Evolutionary conservation across 2,113 vertebrate genomes (phyloP), one percentile per base, ranked within the genome.

Genomic region (Limnothrissa miodon): DNA sequence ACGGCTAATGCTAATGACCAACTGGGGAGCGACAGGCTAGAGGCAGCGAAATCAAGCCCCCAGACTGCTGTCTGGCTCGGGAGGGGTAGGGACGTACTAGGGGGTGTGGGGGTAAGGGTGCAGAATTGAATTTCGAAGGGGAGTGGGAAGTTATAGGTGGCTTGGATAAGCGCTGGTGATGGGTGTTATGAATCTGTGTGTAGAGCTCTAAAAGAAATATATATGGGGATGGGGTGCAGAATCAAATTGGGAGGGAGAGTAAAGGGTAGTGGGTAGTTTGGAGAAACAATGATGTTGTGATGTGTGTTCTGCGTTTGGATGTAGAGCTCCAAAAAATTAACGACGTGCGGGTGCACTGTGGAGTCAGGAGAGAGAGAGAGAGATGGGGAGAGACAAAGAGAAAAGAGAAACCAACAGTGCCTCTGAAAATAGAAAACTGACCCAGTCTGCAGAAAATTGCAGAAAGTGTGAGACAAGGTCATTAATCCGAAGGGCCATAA

Each of bases 391-490:
- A 36, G 29, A 88, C 91, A 90, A 92, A 91, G 86, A 89, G 92
- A 89, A 90, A 92, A 90, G 66, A 83, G 90, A 91, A 91, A 86
- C 85, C 89, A 90, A 89, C 59, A 90, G 83, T 45, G 39, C 53
- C 88, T 93, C 90, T 90, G n/a, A 25, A 62, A 62, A 86, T 88
- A 91, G 89, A 92, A 53, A 56, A 44, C 45, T 45, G 80, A 82
- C 80, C 80, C 46, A 82, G 48, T 62, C 39, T 82, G 51, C 39
- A 78, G 62, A 51, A 80, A 84, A 53, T 56, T 33, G 66, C 66
- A 29, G n/a, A 62, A 74, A 74, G 33, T n/a, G 66, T 36, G 59
- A 17, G 29, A 36, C 66, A 74, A 74, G 66, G 66, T 74, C 11
- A 13, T 74, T 74, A 74, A 74, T 74, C 66, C 33, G 51, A 45